These are phyloP conservation scores for Liodrosophila aerea DNA, from an alignment of 2,888 invertebrate genomes.

Conservation along the genomic window DNA sequence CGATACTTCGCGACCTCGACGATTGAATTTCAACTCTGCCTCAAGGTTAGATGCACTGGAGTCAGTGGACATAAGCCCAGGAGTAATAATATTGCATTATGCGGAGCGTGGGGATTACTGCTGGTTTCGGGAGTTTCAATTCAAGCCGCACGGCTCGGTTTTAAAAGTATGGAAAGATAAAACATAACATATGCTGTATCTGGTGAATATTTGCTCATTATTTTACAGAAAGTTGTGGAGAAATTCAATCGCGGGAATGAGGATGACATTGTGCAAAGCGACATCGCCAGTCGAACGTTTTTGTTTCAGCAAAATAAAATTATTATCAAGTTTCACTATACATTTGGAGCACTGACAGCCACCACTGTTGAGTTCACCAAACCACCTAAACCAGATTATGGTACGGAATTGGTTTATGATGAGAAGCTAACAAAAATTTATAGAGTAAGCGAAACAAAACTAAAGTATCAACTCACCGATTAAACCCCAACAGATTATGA, in stretches of 20 bases:
- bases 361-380: slow-evolving; percentile 86
- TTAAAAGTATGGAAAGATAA: too few species aligned
- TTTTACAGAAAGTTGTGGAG: slow-evolving; percentile 84
- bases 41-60: slow-evolving; percentile 89
- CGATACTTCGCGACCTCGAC: slow-evolving; percentile 68
- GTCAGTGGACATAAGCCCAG: slow-evolving; percentile 84
- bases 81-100: slow-evolving; percentile 85
- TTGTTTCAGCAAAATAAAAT: slow-evolving; percentile 84
- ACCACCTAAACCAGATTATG: slow-evolving; percentile 88
- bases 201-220: too few species aligned
- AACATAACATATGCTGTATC: not conserved
- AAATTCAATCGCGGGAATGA: slow-evolving; percentile 85
- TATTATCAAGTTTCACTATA: slow-evolving; percentile 81
- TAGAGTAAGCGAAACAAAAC: slow-evolving; percentile 82
- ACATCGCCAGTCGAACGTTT: slow-evolving; percentile 87
- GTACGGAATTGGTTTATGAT: slow-evolving; percentile 86
- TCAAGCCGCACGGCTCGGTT: slow-evolving; percentile 28
- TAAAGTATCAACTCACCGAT: slow-evolving; percentile 64
- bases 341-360: slow-evolving; percentile 79
- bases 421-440: slow-evolving; percentile 87
- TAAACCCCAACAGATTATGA: too few species aligned
- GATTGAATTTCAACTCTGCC: slow-evolving; percentile 78
- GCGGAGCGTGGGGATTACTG: slow-evolving; percentile 84
- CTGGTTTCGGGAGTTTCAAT: slow-evolving; percentile 67
- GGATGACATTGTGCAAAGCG: slow-evolving; percentile 82